Evolutionary conservation across 92 coral and sea anemone genomes (phyloP).

Genomic region (Phenganax marumi): DNA sequence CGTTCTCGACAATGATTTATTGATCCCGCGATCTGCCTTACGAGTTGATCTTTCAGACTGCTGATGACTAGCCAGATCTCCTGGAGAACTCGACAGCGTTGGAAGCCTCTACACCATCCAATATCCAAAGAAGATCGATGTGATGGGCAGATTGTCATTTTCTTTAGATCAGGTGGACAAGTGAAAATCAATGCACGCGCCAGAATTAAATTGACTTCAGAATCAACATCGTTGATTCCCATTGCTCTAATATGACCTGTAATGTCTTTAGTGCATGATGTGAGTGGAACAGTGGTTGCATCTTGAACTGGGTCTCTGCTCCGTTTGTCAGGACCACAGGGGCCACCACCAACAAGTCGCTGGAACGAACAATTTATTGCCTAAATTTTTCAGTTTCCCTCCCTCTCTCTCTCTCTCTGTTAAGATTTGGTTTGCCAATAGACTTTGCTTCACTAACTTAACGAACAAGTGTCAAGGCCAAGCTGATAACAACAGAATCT

Average conservation of each 20-base stretch:
- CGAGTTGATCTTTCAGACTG: constrained; percentile 40
- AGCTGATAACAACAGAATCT: constrained; percentile 22
- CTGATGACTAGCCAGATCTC: constrained; percentile 29
- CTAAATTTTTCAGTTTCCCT: constrained; percentile 24
- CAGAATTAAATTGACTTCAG: constrained; percentile 46
- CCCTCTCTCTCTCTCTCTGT: constrained; percentile 2
- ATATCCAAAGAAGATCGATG: constrained; percentile 52
- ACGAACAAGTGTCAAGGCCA: neutral
- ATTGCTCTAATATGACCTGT: neutral
- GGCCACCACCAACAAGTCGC: constrained; percentile 48
- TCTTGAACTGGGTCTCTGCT: constrained; percentile 30
- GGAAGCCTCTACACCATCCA: constrained; percentile 56
- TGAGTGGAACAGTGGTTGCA: neutral
- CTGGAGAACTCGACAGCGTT: constrained; percentile 60
- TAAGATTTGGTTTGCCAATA: constrained; percentile 6
- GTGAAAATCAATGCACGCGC: constrained; percentile 43
- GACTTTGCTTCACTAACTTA: constrained; percentile 8
- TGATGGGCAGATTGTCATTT: constrained; percentile 46
- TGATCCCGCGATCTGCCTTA: constrained; percentile 53
- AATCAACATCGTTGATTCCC: constrained; percentile 33
- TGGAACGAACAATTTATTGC: constrained; percentile 47
- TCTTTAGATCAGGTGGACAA: constrained; percentile 17
- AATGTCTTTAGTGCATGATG: neutral
- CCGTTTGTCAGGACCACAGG: constrained; percentile 34
- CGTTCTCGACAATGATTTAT: constrained; percentile 48